Percentiles rank a stretch among this genome's conserved stretches.
These are phyloP conservation scores for Nothoprocta pentlandii DNA, from an alignment of 2,113 vertebrate genomes.

Conservation along the genomic window DNA sequence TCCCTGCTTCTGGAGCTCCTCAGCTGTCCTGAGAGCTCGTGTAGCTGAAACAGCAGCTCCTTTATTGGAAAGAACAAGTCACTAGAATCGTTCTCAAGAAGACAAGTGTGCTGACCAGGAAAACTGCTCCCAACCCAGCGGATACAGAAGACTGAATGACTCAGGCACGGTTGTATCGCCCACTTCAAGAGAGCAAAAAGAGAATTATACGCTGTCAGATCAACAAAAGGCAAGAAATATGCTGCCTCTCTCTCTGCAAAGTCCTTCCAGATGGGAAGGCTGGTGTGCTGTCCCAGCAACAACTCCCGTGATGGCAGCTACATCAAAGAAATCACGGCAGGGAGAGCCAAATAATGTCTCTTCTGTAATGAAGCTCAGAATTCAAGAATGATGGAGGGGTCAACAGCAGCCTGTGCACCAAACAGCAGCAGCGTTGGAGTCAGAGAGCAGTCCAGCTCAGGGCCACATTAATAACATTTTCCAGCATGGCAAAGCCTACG, in stretches of 20 bases:
- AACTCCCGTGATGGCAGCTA: constrained; percentile 36
- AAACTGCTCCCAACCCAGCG: not conserved
- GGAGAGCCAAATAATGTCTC: constrained; percentile 11
- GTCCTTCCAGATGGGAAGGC: constrained; percentile 50
- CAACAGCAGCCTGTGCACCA: not conserved
- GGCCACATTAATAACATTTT: not conserved
- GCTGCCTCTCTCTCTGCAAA: constrained; percentile 20
- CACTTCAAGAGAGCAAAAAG: not conserved
- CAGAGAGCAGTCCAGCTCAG: not conserved
- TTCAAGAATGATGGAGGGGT: constrained; percentile 1
- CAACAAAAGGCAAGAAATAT: constrained; percentile 34
- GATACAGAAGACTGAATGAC: not conserved
- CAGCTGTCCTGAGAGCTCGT: not conserved
- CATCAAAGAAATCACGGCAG: constrained; percentile 18
- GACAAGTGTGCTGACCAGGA: not conserved
- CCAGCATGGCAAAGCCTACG: not conserved
- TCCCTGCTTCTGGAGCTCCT: not conserved
- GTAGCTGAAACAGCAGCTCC: not conserved
- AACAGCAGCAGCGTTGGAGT: constrained; percentile 9
- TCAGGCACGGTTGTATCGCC: not conserved
- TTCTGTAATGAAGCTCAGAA: constrained; percentile 24
- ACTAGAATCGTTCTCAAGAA: not conserved
- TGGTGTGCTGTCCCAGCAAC: constrained; percentile 39
- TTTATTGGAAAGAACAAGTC: not conserved
- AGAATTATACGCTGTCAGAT: not conserved